These are phyloP conservation scores for Gorsachius magnificus DNA, from an alignment of 2,797 vertebrate species.

Conservation along the genomic window DNA sequence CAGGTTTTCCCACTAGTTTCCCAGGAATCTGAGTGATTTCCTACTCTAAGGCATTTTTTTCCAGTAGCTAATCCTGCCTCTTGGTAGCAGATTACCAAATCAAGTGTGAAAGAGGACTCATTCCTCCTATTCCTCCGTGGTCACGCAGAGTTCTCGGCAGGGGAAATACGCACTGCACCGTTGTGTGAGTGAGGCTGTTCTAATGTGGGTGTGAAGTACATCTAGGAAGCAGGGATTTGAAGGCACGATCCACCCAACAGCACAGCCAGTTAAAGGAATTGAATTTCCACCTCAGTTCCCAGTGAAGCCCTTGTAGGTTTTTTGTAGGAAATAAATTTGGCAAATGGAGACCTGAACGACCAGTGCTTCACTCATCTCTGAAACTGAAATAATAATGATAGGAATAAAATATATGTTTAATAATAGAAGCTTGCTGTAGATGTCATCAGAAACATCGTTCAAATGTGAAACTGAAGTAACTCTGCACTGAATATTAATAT, in stretches of 20 bases:
- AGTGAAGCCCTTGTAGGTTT: not conserved
- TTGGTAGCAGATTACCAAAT: constrained; percentile 9
- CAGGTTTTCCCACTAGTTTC: not conserved
- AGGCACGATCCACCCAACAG: not conserved
- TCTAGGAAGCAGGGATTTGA: not conserved
- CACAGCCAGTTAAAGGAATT: not conserved
- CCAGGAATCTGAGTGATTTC: not conserved
- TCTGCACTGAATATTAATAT: not conserved
- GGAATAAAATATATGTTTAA: not conserved
- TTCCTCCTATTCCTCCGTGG: not conserved
- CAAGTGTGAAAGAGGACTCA: not conserved
- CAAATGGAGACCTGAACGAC: not conserved
- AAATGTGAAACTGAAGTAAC: not conserved
- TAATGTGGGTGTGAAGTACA: not conserved
- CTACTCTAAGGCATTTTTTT: constrained; percentile 10
- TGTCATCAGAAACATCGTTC: not conserved
- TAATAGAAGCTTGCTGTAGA: not conserved
- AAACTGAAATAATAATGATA: not conserved
- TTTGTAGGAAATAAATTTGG: not conserved
- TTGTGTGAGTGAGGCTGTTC: not conserved
- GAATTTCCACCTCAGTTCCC: not conserved
- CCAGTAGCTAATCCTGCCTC: not conserved
- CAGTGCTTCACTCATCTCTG: not conserved
- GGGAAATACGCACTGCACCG: not conserved
- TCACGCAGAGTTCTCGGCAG: not conserved